Percentiles rank a stretch among this genome's conserved stretches.
Conservation (phyloP, 2,888 invertebrate genomes). For the Ethmia dodecea region DNA sequence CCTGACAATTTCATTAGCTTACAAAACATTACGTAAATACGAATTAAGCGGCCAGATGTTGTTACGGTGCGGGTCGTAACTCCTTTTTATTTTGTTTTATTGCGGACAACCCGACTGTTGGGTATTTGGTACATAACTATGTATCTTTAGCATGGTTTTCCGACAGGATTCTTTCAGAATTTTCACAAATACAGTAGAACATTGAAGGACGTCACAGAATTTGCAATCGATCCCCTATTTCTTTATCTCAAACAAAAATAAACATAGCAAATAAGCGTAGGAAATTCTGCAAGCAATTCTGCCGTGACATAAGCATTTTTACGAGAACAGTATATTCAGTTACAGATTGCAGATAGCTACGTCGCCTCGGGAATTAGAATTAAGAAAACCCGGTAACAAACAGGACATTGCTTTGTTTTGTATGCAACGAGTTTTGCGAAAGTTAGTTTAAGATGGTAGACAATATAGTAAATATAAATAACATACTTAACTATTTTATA, state of each 20-base stretch:
- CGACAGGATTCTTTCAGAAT: too few species aligned
- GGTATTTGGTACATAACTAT: too few species aligned
- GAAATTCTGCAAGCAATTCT: conserved; percentile 1
- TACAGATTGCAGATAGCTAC: conserved; percentile 15
- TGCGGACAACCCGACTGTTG: conserved; percentile 29
- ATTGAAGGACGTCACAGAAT: too few species aligned
- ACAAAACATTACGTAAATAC: conserved; percentile 44
- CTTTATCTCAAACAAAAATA: too few species aligned
- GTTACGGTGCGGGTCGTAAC: conserved; percentile 43
- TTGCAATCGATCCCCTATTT: too few species aligned
- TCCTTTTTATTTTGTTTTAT: conserved; percentile 60
- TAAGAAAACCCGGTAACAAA: conserved; percentile 12
- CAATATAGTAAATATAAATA: too few species aligned
- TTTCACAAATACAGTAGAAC: too few species aligned
- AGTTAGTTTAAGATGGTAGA: too few species aligned
- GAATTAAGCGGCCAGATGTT: conserved; percentile 43
- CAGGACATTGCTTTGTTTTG: conserved; percentile 4
- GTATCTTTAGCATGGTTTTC: too few species aligned
- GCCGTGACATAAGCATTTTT: conserved; percentile 19
- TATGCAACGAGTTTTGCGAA: too few species aligned
- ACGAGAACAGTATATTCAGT: conserved; percentile 18
- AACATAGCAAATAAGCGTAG: too few species aligned
- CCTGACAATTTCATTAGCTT: conserved; percentile 49
- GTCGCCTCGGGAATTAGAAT: conserved; percentile 14
- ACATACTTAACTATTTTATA: too few species aligned